phyloP scores from a whole-genome alignment of 2,797 vertebrate genomes.

The Bucorvus abyssinicus region DNA sequence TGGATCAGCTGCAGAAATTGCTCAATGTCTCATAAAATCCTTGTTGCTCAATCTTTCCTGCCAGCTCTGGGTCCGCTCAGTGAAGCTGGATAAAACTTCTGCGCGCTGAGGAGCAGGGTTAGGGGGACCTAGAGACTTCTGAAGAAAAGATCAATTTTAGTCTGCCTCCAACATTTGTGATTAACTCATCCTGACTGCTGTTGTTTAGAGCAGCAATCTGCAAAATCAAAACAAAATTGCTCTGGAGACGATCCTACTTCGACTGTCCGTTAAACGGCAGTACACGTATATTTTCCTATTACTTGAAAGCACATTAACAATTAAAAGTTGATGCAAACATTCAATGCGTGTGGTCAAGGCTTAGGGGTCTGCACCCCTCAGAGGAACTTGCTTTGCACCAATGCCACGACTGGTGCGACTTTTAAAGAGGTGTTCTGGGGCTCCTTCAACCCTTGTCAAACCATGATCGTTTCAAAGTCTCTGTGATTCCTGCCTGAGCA shows the following conservation, averaged over 20 bases:
- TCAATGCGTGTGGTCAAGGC: not conserved
- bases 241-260: not conserved
- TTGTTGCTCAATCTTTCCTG: not conserved
- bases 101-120: not conserved
- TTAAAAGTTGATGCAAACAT: not conserved
- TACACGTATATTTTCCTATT: not conserved
- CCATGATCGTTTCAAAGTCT: not conserved
- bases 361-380: not conserved
- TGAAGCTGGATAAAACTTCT: not conserved
- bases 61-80: not conserved
- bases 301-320: not conserved
- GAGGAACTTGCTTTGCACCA: not conserved
- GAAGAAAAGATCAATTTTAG: not conserved
- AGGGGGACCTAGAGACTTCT: not conserved
- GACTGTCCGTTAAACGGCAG: not conserved
- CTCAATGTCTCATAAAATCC: too few relatives aligned
- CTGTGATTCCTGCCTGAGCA: not conserved
- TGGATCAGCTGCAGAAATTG: not conserved
- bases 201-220: not conserved
- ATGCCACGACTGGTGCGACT: not conserved
- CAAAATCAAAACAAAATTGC: not conserved
- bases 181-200: not conserved
- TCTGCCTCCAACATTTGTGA: not conserved
- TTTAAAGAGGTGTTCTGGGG: not conserved
- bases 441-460: not conserved